Percentiles rank a stretch among this genome's conserved stretches.
Evolutionary conservation across 1,140 invertebrate species (phyloP).

Genomic region (Nasonia giraulti): DNA sequence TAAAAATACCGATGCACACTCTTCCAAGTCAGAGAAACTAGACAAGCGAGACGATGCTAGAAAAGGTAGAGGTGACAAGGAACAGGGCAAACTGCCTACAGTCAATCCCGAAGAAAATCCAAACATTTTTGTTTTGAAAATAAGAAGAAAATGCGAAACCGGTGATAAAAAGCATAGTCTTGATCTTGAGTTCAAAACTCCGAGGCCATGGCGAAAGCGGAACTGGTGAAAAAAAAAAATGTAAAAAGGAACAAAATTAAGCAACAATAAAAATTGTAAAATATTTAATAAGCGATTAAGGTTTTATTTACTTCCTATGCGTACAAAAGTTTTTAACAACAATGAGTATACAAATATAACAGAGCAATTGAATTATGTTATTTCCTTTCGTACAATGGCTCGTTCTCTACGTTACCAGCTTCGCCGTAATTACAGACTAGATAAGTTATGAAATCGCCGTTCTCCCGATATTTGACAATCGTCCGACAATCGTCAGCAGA

Average conservation of each 20-base stretch:
- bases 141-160: constrained; percentile 58
- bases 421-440: constrained; percentile 72
- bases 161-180: constrained; percentile 60
- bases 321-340: too few relatives aligned
- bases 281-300: neutral
- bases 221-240: constrained; percentile 2
- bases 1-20: constrained; percentile 22
- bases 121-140: constrained; percentile 67
- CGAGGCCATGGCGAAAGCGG: constrained; percentile 62
- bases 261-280: neutral
- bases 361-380: too few relatives aligned
- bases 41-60: neutral
- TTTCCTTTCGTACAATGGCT: too few relatives aligned
- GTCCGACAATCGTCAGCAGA: too few relatives aligned
- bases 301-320: too few relatives aligned
- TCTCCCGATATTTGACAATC: constrained; percentile 51
- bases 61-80: neutral
- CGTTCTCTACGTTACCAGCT: too few relatives aligned
- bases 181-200: constrained; percentile 65
- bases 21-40: constrained; percentile 35
- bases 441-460: constrained; percentile 46
- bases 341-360: too few relatives aligned
- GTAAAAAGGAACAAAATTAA: constrained; percentile 16
- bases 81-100: neutral
- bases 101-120: constrained; percentile 64